Conservation (phyloP, 2,113 vertebrate species). For the Neomonachus schauinslandi region DNA sequence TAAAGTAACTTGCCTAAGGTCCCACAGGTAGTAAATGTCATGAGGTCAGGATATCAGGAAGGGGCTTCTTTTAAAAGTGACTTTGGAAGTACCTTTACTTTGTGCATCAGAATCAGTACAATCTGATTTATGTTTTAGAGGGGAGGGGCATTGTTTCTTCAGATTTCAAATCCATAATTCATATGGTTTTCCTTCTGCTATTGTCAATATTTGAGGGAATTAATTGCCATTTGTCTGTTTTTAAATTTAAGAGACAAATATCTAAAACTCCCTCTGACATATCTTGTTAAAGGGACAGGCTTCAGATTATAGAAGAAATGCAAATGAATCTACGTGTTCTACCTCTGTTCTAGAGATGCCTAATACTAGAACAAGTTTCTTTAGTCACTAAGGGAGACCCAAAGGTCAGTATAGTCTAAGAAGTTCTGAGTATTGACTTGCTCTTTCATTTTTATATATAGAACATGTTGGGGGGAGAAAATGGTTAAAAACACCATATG, state of each 20-base stretch:
- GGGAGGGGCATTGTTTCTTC: background rate
- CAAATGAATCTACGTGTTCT: background rate
- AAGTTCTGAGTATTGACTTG: background rate
- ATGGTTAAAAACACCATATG: background rate
- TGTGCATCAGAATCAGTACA: background rate
- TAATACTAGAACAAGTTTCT: background rate
- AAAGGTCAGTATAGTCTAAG: background rate
- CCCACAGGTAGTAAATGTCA: background rate
- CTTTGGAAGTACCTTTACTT: background rate
- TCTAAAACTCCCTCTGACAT: background rate
- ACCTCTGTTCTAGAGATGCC: background rate
- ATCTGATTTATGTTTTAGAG: background rate
- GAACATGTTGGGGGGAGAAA: background rate
- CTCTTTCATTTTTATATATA: slow-evolving; percentile 21
- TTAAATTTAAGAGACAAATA: slow-evolving; percentile 44
- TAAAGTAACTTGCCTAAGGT: background rate
- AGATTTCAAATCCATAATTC: background rate
- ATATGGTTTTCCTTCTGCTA: background rate
- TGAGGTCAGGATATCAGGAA: background rate
- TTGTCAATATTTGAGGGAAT: background rate
- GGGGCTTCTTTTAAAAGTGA: background rate
- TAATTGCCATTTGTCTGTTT: background rate
- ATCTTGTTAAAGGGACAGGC: background rate
- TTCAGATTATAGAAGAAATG: slow-evolving; percentile 42
- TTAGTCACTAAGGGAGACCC: background rate